Conservation (phyloP, 2,113 vertebrate species). For the Nothoprocta pentlandii region DNA sequence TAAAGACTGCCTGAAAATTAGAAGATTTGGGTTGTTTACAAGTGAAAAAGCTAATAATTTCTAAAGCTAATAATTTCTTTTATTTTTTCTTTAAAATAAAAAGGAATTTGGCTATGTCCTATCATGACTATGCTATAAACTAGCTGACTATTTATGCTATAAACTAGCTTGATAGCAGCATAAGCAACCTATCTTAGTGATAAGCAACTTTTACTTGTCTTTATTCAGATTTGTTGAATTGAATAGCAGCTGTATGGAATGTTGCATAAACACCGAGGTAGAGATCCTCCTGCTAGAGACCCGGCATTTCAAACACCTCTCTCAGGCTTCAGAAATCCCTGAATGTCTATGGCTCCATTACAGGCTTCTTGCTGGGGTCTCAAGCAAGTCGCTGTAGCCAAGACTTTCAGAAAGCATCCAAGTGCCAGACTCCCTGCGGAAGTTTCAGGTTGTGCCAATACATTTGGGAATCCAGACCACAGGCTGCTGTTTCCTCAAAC, state of each 20-base stretch:
- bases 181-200: neutral
- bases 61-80: neutral
- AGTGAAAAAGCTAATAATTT: neutral
- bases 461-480: neutral
- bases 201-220: neutral
- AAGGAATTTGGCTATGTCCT: neutral
- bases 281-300: neutral
- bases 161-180: neutral
- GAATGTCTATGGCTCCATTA: neutral
- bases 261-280: neutral
- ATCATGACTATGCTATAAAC: neutral
- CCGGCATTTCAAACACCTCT: neutral
- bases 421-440: neutral
- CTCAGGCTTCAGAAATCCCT: accelerated
- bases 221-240: neutral
- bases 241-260: neutral
- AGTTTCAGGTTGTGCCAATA: neutral
- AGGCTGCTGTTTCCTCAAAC: neutral
- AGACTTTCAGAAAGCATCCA: neutral
- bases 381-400: neutral
- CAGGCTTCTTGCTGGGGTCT: neutral
- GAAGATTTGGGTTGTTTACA: neutral
- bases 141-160: neutral
- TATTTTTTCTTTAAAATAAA: neutral
- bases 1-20: neutral